Evolutionary conservation across 1,140 invertebrate genomes (phyloP).

Genomic region (Pectinophora gossypiella): DNA sequence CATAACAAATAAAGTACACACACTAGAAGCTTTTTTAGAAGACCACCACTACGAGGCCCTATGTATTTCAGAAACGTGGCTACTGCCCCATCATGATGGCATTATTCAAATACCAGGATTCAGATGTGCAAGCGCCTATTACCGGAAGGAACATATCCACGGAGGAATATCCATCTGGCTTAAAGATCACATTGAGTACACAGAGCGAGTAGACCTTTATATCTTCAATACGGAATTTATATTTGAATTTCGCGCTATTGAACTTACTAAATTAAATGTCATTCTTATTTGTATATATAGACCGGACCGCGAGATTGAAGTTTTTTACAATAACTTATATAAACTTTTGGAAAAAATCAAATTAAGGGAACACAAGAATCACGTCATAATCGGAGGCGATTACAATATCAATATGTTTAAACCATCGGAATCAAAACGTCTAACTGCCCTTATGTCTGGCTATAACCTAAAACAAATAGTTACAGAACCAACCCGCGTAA

Average conservation of each 20-base stretch:
- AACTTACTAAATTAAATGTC: background rate
- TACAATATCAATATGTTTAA: background rate
- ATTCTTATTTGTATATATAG: slow-evolving; percentile 4
- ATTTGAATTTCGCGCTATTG: slow-evolving; percentile 1
- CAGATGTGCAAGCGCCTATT: no score
- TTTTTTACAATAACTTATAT: background rate
- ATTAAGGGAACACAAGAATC: background rate
- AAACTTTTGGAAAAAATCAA: slow-evolving; percentile 1
- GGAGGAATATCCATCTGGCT: no score
- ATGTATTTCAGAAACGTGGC: no score
- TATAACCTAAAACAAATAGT: background rate
- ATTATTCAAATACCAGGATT: no score
- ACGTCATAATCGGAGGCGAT: slow-evolving; percentile 1
- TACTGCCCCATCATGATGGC: no score
- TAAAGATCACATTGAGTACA: background rate
- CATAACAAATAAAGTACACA: no score
- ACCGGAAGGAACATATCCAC: no score
- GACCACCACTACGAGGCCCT: no score
- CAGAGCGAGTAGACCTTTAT: background rate
- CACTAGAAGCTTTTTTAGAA: no score
- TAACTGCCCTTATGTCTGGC: background rate
- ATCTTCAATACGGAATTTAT: background rate
- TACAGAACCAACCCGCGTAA: background rate
- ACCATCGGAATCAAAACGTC: background rate
- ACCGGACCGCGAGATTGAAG: slow-evolving; percentile 3